A percentile compares a stretch with the other conserved stretches of the same genome.
phyloP scores from a whole-genome alignment of 2,888 invertebrate species.

The Labia minor region DNA sequence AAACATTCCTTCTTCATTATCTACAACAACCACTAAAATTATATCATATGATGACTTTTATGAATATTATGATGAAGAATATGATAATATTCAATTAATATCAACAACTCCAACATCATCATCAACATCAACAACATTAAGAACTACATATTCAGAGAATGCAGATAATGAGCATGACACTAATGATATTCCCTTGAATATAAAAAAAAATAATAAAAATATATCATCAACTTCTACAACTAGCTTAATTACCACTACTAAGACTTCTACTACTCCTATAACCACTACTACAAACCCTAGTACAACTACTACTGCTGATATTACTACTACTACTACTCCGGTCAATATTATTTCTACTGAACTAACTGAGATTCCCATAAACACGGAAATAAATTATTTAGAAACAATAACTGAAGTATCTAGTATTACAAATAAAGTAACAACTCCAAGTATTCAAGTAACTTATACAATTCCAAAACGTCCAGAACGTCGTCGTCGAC shows the following conservation, averaged over 20 bases:
- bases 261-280: conserved; percentile 16
- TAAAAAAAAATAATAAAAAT: conserved; percentile 18
- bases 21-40: background rate
- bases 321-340: background rate
- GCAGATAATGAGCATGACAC: conserved; percentile 31
- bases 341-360: no score
- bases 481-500: conserved; percentile 20
- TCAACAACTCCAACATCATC: conserved; percentile 15
- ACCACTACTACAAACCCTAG: background rate
- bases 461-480: conserved; percentile 20
- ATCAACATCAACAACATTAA: background rate
- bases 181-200: conserved; percentile 25
- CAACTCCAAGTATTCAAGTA: conserved; percentile 23
- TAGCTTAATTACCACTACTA: conserved; percentile 18
- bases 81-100: background rate
- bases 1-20: no score
- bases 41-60: background rate
- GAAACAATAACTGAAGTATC: conserved; percentile 25
- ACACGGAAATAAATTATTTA: conserved; percentile 22
- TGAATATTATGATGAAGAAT: conserved; percentile 15
- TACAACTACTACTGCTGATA: background rate
- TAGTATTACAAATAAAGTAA: conserved; percentile 24
- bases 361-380: conserved; percentile 16
- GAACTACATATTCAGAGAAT: background rate
- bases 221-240: conserved; percentile 19